Percentiles rank a stretch among this genome's conserved stretches.
Conservation (phyloP, 2,113 vertebrate species). For the Erpornis zantholeuca region DNA sequence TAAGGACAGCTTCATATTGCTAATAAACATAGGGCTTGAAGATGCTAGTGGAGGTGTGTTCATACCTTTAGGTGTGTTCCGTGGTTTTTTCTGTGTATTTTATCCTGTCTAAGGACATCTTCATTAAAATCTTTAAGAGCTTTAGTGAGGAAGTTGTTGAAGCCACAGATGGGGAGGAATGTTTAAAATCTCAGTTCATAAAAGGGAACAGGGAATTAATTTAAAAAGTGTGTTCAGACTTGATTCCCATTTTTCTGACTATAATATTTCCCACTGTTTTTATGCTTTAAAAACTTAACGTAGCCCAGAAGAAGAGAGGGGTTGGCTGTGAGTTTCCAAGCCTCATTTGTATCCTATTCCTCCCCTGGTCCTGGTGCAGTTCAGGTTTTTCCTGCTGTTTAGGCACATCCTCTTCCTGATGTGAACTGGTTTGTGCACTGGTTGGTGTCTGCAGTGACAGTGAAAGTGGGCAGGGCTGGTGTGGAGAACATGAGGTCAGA, state of each 20-base stretch:
- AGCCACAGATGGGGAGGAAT: background rate
- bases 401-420: background rate
- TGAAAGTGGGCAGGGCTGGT: background rate
- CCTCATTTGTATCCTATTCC: background rate
- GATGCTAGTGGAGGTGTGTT: background rate
- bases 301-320: background rate
- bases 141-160: background rate
- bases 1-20: background rate
- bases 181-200: background rate
- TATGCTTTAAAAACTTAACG: background rate
- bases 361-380: background rate
- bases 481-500: background rate
- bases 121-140: background rate
- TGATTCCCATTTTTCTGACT: background rate
- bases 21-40: background rate
- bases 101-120: background rate
- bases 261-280: background rate
- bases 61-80: fast-evolving
- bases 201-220: background rate
- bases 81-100: background rate
- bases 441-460: fast-evolving
- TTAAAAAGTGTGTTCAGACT: background rate
- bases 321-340: background rate
- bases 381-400: background rate
- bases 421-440: fast-evolving